Evolutionary conservation across 2,797 vertebrate species (phyloP).

Genomic region (Phrynocephalus forsythii): DNA sequence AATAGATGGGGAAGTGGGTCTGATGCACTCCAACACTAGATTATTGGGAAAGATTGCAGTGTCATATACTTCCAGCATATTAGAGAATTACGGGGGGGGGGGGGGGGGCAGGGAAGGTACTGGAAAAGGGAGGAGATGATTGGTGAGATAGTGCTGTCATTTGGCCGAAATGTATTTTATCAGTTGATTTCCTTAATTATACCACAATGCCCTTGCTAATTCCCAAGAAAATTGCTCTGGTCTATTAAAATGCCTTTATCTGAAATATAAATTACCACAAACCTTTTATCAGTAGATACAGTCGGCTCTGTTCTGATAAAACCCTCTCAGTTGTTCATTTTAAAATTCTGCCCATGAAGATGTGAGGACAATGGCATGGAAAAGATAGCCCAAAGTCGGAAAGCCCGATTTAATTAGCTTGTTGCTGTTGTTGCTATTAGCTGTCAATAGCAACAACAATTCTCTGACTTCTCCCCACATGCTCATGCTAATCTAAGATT

Average conservation of each 20-base stretch:
- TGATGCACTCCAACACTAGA: neutral
- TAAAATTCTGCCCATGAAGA: neutral
- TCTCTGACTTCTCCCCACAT: too few relatives aligned
- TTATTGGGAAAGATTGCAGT: neutral
- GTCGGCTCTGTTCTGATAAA: slow-evolving; percentile 14
- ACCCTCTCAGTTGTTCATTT: slow-evolving; percentile 3
- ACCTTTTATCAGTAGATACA: neutral
- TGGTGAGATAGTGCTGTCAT: slow-evolving; percentile 25
- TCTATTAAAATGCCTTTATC: slow-evolving; percentile 57
- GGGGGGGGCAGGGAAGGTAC: neutral
- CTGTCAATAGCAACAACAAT: neutral
- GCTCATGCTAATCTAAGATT: neutral
- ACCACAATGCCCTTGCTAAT: slow-evolving; percentile 67
- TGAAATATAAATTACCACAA: slow-evolving; percentile 57
- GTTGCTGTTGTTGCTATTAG: too few relatives aligned
- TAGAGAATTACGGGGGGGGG: neutral
- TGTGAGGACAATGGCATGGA: neutral
- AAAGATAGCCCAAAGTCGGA: neutral
- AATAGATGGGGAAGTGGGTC: neutral
- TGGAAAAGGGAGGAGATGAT: slow-evolving; percentile 27
- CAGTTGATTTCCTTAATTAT: slow-evolving; percentile 75
- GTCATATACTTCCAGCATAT: slow-evolving; percentile 12
- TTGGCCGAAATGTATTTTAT: slow-evolving; percentile 49
- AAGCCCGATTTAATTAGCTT: neutral
- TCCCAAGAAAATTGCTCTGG: slow-evolving; percentile 53